Conservation (phyloP, 2,888 invertebrate genomes). For the Napeogenes sylphis region DNA sequence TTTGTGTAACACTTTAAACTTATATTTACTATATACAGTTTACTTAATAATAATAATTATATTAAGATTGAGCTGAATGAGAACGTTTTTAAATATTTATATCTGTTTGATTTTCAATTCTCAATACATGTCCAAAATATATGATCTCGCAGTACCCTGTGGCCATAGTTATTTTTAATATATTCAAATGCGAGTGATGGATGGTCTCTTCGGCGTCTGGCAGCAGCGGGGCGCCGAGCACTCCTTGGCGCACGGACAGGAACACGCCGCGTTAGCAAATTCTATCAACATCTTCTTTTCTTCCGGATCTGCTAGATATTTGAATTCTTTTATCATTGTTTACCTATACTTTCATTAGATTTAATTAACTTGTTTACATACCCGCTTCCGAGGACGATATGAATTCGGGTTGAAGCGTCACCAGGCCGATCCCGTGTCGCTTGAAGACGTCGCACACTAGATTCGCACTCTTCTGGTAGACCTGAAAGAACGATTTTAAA, state of each 20-base stretch:
- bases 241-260: constrained; percentile 68
- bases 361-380: constrained; percentile 32
- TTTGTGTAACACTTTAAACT: constrained; percentile 14
- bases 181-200: constrained; percentile 56
- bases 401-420: constrained; percentile 94
- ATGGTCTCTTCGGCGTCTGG: constrained; percentile 48
- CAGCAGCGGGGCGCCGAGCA: constrained; percentile 68
- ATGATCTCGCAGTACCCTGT: too few species aligned
- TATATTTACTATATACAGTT: constrained; percentile 8
- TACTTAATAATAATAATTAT: not conserved
- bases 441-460: constrained; percentile 85
- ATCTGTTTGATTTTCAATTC: too few species aligned
- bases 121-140: too few species aligned
- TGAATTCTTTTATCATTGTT: not conserved
- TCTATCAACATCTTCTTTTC: constrained; percentile 62
- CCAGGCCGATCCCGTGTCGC: constrained; percentile 88
- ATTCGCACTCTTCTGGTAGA: constrained; percentile 63
- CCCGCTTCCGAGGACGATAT: constrained; percentile 47
- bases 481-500: constrained; percentile 42
- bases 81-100: too few species aligned
- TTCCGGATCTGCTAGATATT: constrained; percentile 50
- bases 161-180: too few species aligned
- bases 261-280: constrained; percentile 59
- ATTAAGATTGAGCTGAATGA: constrained; percentile 11
- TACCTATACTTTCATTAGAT: not conserved